phyloP scores from a whole-genome alignment of 2,888 invertebrate species.

The Acanthosepion pharaonis region DNA sequence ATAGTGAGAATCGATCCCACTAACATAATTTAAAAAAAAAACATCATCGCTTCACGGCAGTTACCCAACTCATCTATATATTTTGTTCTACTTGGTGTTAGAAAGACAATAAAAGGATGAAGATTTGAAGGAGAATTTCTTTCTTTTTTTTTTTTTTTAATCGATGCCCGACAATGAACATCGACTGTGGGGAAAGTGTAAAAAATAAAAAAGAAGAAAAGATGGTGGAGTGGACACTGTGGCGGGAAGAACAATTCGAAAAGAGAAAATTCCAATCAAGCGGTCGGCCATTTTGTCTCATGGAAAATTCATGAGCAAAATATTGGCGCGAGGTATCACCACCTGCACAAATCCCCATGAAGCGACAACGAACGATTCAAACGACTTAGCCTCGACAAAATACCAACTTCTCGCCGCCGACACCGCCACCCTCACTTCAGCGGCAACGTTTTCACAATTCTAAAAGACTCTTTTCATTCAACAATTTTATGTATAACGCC shows the following conservation, averaged over 20 bases:
- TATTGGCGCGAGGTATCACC: slow-evolving; percentile 13
- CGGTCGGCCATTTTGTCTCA: slow-evolving; percentile 17
- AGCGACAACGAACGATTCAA: slow-evolving; percentile 14
- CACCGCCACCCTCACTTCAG: neutral
- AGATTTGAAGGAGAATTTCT: neutral
- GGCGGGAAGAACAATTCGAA: neutral
- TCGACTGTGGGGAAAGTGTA: neutral
- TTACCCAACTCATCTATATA: neutral
- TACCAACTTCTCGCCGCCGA: neutral
- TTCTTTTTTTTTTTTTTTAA: neutral
- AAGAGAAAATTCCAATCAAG: slow-evolving; percentile 33
- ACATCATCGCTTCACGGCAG: too few relatives aligned
- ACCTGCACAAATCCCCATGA: slow-evolving; percentile 33
- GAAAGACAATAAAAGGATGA: slow-evolving; percentile 1
- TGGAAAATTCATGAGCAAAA: slow-evolving; percentile 33
- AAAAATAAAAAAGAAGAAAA: neutral
- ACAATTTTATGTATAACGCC: neutral
- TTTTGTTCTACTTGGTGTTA: neutral
- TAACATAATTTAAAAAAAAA: neutral
- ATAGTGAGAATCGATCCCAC: neutral
- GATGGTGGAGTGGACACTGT: neutral
- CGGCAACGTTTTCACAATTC: neutral
- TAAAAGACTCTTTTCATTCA: neutral
- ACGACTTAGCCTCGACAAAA: neutral
- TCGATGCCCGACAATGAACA: neutral